Percentiles rank a stretch among this genome's conserved stretches.
phyloP scores from a whole-genome alignment of 1,140 invertebrate species.

The Saccostrea echinata region DNA sequence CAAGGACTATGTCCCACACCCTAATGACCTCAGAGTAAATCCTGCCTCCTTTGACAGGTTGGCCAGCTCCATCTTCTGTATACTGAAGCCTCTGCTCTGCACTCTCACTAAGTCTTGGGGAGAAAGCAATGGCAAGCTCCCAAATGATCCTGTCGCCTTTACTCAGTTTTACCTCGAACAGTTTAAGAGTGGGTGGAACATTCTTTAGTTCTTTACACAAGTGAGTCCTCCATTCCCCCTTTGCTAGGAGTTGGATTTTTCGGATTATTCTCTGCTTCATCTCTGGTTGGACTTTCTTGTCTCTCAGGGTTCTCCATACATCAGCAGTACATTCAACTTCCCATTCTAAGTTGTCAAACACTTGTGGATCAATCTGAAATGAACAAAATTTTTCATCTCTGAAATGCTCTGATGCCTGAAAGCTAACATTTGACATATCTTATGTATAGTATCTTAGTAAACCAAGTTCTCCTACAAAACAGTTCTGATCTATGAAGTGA shows the following conservation, averaged over 20 bases:
- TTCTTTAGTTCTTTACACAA: slow-evolving; percentile 62
- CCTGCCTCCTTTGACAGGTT: slow-evolving; percentile 62
- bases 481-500: too few species aligned
- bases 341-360: slow-evolving; percentile 76
- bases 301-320: slow-evolving; percentile 70
- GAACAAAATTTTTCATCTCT: background rate
- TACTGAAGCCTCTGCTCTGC: slow-evolving; percentile 63
- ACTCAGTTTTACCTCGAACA: slow-evolving; percentile 71
- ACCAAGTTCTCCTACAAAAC: too few species aligned
- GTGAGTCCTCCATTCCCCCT: slow-evolving; percentile 70
- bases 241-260: slow-evolving; percentile 70
- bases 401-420: too few species aligned
- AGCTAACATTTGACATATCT: too few species aligned
- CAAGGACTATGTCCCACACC: slow-evolving; percentile 76
- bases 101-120: slow-evolving; percentile 69
- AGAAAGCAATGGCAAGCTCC: slow-evolving; percentile 76
- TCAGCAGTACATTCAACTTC: slow-evolving; percentile 77
- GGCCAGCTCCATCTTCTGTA: slow-evolving; percentile 49
- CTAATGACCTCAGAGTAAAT: slow-evolving; percentile 77
- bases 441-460: too few species aligned
- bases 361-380: slow-evolving; percentile 54
- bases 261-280: slow-evolving; percentile 68
- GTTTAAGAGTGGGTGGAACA: slow-evolving; percentile 65
- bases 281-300: slow-evolving; percentile 64
- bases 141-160: slow-evolving; percentile 70